phyloP scores from a whole-genome alignment of 2,113 vertebrate species.

The Pithys albifrons region DNA sequence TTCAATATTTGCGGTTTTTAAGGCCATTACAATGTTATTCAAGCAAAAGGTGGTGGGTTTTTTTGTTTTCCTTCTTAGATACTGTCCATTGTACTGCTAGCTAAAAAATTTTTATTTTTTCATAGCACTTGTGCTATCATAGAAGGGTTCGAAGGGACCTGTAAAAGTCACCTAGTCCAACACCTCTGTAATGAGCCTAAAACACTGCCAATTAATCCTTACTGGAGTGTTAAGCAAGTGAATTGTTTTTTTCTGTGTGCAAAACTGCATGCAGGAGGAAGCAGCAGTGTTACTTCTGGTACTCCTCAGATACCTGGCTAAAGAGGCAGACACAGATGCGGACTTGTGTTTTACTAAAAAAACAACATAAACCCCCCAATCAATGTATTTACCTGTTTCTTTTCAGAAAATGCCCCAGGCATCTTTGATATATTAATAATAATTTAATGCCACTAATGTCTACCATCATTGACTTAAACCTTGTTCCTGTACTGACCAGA shows the following conservation, averaged over 20 bases:
- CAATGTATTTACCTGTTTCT: not conserved
- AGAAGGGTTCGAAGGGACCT: not conserved
- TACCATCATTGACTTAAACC: not conserved
- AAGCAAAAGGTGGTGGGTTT: not conserved
- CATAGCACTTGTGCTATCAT: not conserved
- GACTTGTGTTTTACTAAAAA: not conserved
- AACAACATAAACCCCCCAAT: not conserved
- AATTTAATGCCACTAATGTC: not conserved
- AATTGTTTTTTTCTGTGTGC: not conserved
- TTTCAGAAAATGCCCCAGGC: not conserved
- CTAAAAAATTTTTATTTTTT: not conserved
- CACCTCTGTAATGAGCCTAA: not conserved
- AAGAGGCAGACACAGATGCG: not conserved
- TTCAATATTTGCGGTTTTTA: not conserved
- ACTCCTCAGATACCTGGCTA: not conserved
- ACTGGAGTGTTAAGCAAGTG: not conserved
- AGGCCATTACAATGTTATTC: not conserved
- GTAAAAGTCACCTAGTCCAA: not conserved
- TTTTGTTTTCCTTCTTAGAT: not conserved
- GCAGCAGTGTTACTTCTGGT: not conserved
- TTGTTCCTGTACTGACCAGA: not conserved
- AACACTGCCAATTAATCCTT: not conserved
- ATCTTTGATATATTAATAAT: not conserved
- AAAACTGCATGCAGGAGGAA: not conserved
- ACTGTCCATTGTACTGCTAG: not conserved